phyloP scores from a whole-genome alignment of 1,140 invertebrate genomes.

The Caenorhabditis inopinata region DNA sequence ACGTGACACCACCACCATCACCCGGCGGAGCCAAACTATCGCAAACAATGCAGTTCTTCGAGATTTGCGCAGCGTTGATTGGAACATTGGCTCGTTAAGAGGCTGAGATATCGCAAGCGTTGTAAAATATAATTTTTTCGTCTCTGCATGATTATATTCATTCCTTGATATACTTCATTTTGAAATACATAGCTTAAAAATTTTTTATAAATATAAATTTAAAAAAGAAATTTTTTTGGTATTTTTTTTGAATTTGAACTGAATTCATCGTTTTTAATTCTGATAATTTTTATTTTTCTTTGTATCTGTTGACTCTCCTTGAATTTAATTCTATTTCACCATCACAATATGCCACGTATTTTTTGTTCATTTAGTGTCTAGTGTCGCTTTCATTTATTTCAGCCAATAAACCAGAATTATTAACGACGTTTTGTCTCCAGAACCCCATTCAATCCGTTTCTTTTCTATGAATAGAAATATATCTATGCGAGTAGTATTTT shows the following conservation, averaged over 20 bases:
- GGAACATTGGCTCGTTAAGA: constrained; percentile 86
- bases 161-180: no score
- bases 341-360: background rate
- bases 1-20: constrained; percentile 64
- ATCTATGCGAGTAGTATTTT: background rate
- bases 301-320: background rate
- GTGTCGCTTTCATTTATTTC: background rate
- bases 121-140: background rate
- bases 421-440: no score
- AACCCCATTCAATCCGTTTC: background rate
- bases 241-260: no score
- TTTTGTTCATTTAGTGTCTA: background rate
- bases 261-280: no score
- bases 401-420: no score
- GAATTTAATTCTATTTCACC: background rate
- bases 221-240: no score
- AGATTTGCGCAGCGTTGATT: constrained; percentile 97
- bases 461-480: constrained; percentile 11
- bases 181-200: no score
- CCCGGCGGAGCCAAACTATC: constrained; percentile 72
- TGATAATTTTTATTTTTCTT: background rate
- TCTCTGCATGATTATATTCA: background rate
- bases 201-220: no score
- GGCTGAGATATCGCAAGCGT: background rate
- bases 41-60: constrained; percentile 99